Evolutionary conservation across 2,797 vertebrate species (phyloP), one percentile per base, ranked within the genome.

Genomic region (Sylvilagus floridanus): DNA sequence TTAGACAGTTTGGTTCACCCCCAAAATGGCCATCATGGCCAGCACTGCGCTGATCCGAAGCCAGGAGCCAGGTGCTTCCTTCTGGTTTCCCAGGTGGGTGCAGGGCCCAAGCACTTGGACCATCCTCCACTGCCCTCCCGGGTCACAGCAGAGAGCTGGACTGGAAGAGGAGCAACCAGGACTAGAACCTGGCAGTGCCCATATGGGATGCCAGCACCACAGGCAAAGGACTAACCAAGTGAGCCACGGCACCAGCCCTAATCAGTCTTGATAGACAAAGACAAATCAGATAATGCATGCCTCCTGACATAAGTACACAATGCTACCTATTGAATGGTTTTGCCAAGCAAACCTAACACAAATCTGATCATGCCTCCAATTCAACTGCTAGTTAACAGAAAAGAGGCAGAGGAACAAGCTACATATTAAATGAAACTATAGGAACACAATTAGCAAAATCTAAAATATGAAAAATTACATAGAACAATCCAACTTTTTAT

Each of bases 281-380:
- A 81, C n/a, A 82, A 96, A 65, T 4, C 4, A 90, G 37, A 28
- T 86, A 90, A 62, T 75, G 76, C 14, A 50, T 35, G 22, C 35
- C n/a, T 95, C 88, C 42, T 81, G 32, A 86, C 21, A 30, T 54
- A 91, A 96, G n/a, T 72, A 91, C 1, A 79, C 26, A 94, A 35
- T 1, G 17, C 19, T 57, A 84, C 22, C 52, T 82, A 86, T 60
- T 71, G 90, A 60, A 84, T 90, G n/a, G 63, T 94, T 93, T 60
- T 93, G 54, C 9, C 42, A 96, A 60, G 63, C 66, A 76, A 92
- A 81, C 72, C 30, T 79, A 93, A 87, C 47, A 54, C 47, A 84
- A 81, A 82, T 62, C 35, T 91, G 32, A 84, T 79, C 42, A 90
- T 7, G n/a, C 57, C 52, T 85, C 63, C 28, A 42, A 87, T 26